Percentiles rank a stretch among this genome's conserved stretches.
These are phyloP conservation scores for Centropristis striata DNA, from an alignment of 2,113 vertebrate species.

Conservation along the genomic window DNA sequence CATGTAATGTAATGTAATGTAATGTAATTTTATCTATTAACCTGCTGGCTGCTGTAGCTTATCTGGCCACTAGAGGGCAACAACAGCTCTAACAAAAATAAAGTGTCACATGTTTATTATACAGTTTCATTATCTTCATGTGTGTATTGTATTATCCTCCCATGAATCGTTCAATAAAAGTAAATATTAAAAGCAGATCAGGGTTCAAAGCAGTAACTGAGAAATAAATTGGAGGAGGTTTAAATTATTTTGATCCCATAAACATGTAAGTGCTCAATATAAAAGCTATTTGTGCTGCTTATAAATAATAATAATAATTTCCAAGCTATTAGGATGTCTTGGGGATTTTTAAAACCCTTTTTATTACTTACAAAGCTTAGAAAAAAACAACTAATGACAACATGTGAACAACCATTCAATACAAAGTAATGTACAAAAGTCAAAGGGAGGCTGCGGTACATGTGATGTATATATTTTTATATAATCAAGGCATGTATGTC, in stretches of 20 bases:
- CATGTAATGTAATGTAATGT: too few relatives aligned
- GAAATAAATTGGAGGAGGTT: not conserved
- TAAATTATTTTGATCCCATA: not conserved
- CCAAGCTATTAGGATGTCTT: not conserved
- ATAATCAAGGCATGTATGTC: not conserved
- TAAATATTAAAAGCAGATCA: not conserved
- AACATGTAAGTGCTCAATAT: not conserved
- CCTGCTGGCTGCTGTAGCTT: not conserved
- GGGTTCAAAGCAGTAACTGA: not conserved
- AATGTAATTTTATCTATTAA: not conserved
- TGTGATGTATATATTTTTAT: not conserved
- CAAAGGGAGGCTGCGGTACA: too few relatives aligned
- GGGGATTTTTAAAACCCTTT: not conserved
- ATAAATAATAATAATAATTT: too few relatives aligned
- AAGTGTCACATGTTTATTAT: not conserved
- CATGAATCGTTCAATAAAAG: not conserved
- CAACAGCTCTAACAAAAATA: not conserved
- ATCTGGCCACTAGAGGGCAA: slow-evolving; percentile 34
- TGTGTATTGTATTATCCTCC: too few relatives aligned
- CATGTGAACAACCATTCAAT: not conserved
- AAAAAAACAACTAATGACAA: not conserved
- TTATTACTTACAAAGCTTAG: not conserved
- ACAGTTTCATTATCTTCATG: not conserved
- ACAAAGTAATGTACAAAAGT: not conserved
- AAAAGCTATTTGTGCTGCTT: not conserved